These are phyloP conservation scores for Mus spretus DNA, from an alignment of 2,797 vertebrate genomes.

Conservation along the genomic window DNA sequence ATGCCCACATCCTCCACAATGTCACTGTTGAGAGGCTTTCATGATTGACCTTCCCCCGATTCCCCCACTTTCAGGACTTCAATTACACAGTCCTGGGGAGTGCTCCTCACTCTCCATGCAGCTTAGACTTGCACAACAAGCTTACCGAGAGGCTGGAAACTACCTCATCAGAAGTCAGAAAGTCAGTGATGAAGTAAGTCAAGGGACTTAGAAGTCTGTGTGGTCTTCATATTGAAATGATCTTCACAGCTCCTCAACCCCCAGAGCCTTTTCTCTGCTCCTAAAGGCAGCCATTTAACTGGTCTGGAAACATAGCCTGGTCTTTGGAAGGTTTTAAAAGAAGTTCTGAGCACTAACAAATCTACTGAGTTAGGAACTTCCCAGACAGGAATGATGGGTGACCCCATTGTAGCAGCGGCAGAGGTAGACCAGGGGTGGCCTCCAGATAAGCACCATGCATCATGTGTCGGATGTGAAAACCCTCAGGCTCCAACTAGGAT, in stretches of 20 bases:
- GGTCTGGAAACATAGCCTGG: too few species aligned
- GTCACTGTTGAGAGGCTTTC: too few species aligned
- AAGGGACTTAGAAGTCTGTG: background rate
- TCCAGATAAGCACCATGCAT: background rate
- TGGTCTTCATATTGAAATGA: background rate
- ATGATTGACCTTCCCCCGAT: background rate
- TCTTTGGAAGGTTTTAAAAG: background rate
- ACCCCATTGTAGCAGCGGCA: too few species aligned
- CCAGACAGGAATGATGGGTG: background rate
- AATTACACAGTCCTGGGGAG: too few species aligned
- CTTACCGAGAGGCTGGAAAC: rapidly evolving
- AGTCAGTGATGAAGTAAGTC: background rate
- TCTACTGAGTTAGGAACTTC: background rate
- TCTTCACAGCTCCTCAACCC: background rate
- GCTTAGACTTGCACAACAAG: background rate
- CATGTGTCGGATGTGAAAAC: background rate
- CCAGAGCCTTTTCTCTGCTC: background rate
- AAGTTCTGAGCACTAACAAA: background rate
- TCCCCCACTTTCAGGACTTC: too few species aligned
- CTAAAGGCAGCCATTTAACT: background rate
- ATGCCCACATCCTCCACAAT: background rate
- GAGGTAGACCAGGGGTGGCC: background rate
- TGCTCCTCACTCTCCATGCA: background rate
- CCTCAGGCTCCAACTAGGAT: background rate
- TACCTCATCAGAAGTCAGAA: too few species aligned